phyloP scores from a whole-genome alignment of 2,797 vertebrate genomes.

The Kryptopterus vitreolus region DNA sequence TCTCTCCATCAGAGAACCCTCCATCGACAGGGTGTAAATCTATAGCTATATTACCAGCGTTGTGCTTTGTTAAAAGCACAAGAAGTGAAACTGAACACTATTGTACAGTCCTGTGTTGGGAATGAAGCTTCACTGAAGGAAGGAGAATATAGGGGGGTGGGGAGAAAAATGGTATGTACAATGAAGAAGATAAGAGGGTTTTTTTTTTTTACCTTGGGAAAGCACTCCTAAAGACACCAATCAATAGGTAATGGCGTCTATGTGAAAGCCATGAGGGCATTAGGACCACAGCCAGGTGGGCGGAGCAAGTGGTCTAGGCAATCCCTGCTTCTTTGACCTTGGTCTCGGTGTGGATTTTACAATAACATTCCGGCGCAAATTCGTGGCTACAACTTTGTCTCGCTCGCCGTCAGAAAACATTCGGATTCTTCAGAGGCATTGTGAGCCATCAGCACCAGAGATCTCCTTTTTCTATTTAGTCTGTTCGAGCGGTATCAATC shows the following conservation, averaged over 20 bases:
- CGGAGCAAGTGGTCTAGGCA: conserved; percentile 62
- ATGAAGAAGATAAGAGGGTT: conserved; percentile 64
- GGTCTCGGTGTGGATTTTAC: conserved; percentile 42
- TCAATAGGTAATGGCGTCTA: conserved; percentile 72
- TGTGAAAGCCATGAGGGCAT: conserved; percentile 65
- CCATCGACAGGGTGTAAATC: background rate
- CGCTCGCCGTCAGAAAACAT: background rate
- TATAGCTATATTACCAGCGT: background rate
- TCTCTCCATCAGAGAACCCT: background rate
- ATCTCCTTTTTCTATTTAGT: background rate
- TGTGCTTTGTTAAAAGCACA: background rate
- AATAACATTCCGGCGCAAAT: conserved; percentile 34
- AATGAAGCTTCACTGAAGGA: conserved; percentile 1
- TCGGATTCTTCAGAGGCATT: background rate
- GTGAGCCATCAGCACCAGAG: background rate
- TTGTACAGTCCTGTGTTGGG: background rate
- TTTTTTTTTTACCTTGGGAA: conserved; percentile 66
- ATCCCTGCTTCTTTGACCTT: conserved; percentile 48
- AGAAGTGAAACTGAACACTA: background rate
- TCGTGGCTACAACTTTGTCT: background rate
- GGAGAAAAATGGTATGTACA: conserved; percentile 51
- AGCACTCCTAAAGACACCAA: conserved; percentile 65
- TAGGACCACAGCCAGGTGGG: conserved; percentile 51
- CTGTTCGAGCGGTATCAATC: background rate
- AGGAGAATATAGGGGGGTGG: conserved; percentile 3